These are phyloP conservation scores for Nannoperca obscura DNA, from an alignment of 2,797 vertebrate genomes.

Conservation along the genomic window DNA sequence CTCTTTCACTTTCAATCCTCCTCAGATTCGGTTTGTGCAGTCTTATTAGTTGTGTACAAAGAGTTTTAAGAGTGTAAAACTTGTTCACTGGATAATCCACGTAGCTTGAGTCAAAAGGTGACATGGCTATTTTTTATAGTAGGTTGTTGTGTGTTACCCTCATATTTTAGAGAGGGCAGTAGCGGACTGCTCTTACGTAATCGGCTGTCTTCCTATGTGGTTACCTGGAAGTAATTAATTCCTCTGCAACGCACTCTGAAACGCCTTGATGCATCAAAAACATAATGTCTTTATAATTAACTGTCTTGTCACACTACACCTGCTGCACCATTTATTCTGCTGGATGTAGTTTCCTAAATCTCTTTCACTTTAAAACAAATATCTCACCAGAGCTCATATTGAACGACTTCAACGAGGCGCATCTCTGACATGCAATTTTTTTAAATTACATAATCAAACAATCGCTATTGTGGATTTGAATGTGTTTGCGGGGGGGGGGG, in stretches of 20 bases:
- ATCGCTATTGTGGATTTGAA: background rate
- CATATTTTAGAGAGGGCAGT: background rate
- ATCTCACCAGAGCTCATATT: background rate
- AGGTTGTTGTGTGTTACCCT: background rate
- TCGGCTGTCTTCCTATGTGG: background rate
- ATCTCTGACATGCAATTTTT: background rate
- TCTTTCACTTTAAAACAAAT: conserved; percentile 9
- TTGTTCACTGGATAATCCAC: conserved; percentile 7
- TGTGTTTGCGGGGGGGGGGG: no score
- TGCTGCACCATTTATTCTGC: background rate
- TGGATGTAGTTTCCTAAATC: background rate
- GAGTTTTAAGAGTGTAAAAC: background rate
- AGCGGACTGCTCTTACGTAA: background rate
- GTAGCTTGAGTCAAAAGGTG: background rate
- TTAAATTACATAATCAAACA: background rate
- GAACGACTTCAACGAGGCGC: conserved; percentile 4
- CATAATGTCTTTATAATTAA: conserved; percentile 3
- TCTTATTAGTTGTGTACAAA: background rate
- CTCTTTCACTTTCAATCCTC: no score
- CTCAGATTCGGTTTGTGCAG: background rate
- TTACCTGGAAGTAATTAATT: background rate
- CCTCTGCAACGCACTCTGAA: conserved; percentile 3
- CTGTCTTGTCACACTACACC: background rate
- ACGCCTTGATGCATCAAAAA: conserved; percentile 11
- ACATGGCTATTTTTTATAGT: conserved; percentile 10